phyloP scores from a whole-genome alignment of 2,113 vertebrate genomes.

The Patagioenas fasciata region DNA sequence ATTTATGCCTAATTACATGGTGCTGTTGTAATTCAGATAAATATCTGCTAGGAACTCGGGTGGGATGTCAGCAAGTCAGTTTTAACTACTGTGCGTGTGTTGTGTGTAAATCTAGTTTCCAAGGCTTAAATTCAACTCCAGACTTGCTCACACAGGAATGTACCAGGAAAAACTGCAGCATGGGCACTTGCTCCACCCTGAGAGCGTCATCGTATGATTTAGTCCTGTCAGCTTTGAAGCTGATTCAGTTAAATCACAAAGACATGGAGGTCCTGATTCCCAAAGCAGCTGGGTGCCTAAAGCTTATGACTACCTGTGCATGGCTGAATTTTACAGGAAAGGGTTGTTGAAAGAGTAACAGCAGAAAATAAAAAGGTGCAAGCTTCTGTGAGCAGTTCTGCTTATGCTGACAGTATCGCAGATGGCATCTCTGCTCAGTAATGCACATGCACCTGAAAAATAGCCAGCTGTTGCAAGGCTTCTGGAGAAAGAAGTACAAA shows the following conservation, averaged over 20 bases:
- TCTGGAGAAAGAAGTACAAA: not conserved
- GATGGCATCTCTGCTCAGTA: not conserved
- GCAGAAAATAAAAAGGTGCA: not conserved
- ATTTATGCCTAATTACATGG: conserved; percentile 32
- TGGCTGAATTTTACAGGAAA: not conserved
- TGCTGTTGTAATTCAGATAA: conserved; percentile 39
- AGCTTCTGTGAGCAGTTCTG: not conserved
- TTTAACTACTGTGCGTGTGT: not conserved
- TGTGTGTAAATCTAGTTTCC: not conserved
- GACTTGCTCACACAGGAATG: not conserved
- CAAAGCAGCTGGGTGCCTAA: not conserved
- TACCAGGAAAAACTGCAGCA: not conserved
- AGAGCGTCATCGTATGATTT: not conserved
- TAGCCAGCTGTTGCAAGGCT: not conserved
- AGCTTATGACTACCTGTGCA: fast-evolving
- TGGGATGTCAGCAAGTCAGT: conserved; percentile 13
- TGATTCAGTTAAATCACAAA: not conserved
- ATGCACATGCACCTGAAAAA: not conserved
- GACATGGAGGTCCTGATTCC: not conserved
- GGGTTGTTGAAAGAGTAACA: not conserved
- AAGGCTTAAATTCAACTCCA: not conserved
- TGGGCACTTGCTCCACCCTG: not conserved
- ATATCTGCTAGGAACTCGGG: not conserved
- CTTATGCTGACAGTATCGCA: conserved; percentile 7
- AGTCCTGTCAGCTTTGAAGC: not conserved